Evolutionary conservation across 2,888 invertebrate genomes (phyloP).

Genomic region (Ichneumoninae sp.): DNA sequence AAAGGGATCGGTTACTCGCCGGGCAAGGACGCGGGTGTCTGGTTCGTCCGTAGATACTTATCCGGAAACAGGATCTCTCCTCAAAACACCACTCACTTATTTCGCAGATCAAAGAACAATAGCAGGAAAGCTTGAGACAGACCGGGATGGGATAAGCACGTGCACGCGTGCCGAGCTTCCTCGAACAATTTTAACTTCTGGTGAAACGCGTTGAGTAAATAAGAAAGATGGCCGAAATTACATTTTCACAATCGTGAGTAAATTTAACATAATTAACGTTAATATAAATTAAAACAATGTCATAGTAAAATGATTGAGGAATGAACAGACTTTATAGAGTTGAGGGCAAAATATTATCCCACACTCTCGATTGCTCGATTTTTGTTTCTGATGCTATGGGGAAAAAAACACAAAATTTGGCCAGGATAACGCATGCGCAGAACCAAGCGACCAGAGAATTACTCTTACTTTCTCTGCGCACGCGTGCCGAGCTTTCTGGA

Average conservation of each 20-base stretch:
- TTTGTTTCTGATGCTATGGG: not conserved
- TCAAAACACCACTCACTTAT: slow-evolving; percentile 45
- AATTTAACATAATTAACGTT: not conserved
- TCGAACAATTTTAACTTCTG: not conserved
- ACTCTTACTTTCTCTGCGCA: slow-evolving; percentile 73
- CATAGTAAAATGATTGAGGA: not conserved
- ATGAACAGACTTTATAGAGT: not conserved
- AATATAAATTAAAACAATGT: not conserved
- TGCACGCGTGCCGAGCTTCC: not conserved
- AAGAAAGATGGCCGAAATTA: not conserved
- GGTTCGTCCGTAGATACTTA: slow-evolving; percentile 65
- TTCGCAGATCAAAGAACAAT: slow-evolving; percentile 18
- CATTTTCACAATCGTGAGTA: not conserved
- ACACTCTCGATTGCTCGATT: not conserved
- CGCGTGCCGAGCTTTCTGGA: not conserved
- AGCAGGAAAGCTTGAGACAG: slow-evolving; percentile 7
- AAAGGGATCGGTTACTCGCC: slow-evolving; percentile 71
- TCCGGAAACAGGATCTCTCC: slow-evolving; percentile 70
- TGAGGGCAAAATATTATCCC: too few species aligned
- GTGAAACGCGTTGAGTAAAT: not conserved
- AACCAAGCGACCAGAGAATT: not conserved
- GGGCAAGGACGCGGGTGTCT: slow-evolving; percentile 67
- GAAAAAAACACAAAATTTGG: slow-evolving; percentile 6
- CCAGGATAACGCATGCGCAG: not conserved
- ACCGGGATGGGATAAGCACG: slow-evolving; percentile 8